Evolutionary conservation across 2,113 vertebrate genomes (phyloP).

Genomic region (Natator depressus): DNA sequence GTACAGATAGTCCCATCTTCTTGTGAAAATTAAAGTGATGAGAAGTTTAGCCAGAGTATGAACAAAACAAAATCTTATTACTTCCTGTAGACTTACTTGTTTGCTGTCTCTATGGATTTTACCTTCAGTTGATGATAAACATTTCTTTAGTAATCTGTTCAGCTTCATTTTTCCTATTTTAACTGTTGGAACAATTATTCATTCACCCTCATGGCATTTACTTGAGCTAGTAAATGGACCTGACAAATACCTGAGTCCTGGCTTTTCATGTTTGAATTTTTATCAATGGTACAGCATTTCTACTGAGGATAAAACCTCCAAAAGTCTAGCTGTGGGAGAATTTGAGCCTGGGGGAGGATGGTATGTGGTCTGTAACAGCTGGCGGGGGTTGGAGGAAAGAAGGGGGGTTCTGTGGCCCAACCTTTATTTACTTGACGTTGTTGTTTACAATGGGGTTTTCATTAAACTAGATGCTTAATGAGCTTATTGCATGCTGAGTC

Average conservation of each 20-base stretch:
- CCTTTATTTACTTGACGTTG: neutral
- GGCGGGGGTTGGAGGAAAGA: neutral
- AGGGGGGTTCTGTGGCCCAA: neutral
- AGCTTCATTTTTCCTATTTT: neutral
- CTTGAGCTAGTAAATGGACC: neutral
- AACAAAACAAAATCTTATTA: neutral
- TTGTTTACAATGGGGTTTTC: slow-evolving; percentile 45
- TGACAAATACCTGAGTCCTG: neutral
- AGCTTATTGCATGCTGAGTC: slow-evolving; percentile 56
- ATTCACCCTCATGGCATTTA: neutral
- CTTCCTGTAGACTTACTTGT: slow-evolving; percentile 21
- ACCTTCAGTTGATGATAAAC: neutral
- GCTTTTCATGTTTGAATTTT: neutral
- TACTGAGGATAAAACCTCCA: slow-evolving; percentile 28
- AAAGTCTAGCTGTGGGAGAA: neutral
- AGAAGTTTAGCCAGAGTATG: slow-evolving; percentile 10
- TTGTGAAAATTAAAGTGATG: neutral
- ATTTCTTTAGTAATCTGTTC: neutral
- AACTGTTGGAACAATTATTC: neutral
- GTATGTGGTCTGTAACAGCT: slow-evolving; percentile 41
- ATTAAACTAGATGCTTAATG: slow-evolving; percentile 52
- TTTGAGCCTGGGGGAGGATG: slow-evolving; percentile 3
- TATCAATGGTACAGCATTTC: neutral
- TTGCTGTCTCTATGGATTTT: neutral
- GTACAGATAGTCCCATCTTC: neutral